phyloP scores from a whole-genome alignment of 2,888 invertebrate species.

The Drosophila testacea region DNA sequence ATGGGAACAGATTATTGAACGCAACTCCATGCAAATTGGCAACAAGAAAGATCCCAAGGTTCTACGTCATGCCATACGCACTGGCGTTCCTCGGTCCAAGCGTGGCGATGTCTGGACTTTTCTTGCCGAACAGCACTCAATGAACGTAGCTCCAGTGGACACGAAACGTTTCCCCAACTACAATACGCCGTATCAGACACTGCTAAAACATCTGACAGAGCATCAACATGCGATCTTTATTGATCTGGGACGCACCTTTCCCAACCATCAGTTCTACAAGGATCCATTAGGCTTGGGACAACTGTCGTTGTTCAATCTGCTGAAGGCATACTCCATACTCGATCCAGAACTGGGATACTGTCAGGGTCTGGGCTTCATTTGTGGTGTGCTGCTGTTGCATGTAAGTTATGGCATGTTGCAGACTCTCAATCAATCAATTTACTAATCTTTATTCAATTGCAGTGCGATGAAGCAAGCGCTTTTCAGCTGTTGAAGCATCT shows the following conservation, averaged over 20 bases:
- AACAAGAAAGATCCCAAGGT: slow-evolving; percentile 88
- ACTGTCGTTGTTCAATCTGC: slow-evolving; percentile 95
- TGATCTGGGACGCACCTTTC: slow-evolving; percentile 95
- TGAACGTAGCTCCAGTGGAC: slow-evolving; percentile 90
- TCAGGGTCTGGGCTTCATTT: slow-evolving; percentile 98
- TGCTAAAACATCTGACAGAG: slow-evolving; percentile 94
- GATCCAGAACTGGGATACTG: slow-evolving; percentile 98
- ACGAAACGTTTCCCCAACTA: slow-evolving; percentile 90
- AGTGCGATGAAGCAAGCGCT: slow-evolving; percentile 97
- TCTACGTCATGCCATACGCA: slow-evolving; percentile 91
- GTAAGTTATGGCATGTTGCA: slow-evolving; percentile 87
- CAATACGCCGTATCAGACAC: slow-evolving; percentile 91
- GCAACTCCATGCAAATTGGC: slow-evolving; percentile 86
- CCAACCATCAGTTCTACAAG: slow-evolving; percentile 96
- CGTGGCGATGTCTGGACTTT: slow-evolving; percentile 94
- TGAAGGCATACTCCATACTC: slow-evolving; percentile 97
- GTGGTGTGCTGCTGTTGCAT: slow-evolving; percentile 96
- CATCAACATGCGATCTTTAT: slow-evolving; percentile 99
- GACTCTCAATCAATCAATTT: not conserved
- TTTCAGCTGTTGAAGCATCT: slow-evolving; percentile 94
- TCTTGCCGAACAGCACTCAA: slow-evolving; percentile 92
- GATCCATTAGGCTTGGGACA: slow-evolving; percentile 97
- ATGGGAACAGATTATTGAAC: slow-evolving; percentile 91
- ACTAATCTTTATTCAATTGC: slow-evolving; percentile 25
- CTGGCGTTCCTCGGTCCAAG: slow-evolving; percentile 91